These are phyloP conservation scores for Morpho achilles DNA, from an alignment of 2,888 invertebrate species.

Conservation along the genomic window DNA sequence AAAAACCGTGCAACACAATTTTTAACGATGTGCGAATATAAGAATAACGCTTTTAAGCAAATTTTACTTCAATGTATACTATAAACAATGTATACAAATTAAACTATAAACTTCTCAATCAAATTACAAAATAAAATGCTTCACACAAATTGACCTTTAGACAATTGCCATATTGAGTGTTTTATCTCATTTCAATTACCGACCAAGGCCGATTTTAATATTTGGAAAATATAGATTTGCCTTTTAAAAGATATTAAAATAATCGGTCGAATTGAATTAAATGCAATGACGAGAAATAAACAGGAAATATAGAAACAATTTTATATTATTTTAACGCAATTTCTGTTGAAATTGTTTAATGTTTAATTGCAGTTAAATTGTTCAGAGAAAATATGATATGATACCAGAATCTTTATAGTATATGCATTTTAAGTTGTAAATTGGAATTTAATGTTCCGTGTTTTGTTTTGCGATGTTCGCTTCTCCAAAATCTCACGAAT, in stretches of 20 bases:
- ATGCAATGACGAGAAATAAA: slow-evolving; percentile 33
- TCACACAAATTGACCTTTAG: slow-evolving; percentile 38
- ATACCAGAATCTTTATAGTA: no score
- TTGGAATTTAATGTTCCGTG: no score
- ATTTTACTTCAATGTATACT: slow-evolving; percentile 9
- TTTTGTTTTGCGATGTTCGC: no score
- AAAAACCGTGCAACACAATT: no score
- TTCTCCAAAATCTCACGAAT: no score
- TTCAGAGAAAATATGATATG: no score
- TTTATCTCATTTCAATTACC: slow-evolving; percentile 36
- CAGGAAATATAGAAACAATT: slow-evolving; percentile 16
- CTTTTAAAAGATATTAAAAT: slow-evolving; percentile 40
- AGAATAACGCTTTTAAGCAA: slow-evolving; percentile 1
- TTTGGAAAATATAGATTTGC: slow-evolving; percentile 43
- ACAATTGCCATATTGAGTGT: slow-evolving; percentile 37
- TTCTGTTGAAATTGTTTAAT: not conserved
- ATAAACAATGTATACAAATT: slow-evolving; percentile 11
- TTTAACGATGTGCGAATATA: not conserved
- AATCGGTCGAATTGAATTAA: slow-evolving; percentile 38
- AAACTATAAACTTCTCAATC: slow-evolving; percentile 29
- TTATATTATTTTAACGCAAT: no score
- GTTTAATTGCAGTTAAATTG: no score
- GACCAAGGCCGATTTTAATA: slow-evolving; percentile 45
- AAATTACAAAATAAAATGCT: slow-evolving; percentile 28
- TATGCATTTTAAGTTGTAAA: no score